These are phyloP conservation scores for Omphaloscelis lunosa DNA, from an alignment of 2,888 invertebrate species.

Conservation along the genomic window DNA sequence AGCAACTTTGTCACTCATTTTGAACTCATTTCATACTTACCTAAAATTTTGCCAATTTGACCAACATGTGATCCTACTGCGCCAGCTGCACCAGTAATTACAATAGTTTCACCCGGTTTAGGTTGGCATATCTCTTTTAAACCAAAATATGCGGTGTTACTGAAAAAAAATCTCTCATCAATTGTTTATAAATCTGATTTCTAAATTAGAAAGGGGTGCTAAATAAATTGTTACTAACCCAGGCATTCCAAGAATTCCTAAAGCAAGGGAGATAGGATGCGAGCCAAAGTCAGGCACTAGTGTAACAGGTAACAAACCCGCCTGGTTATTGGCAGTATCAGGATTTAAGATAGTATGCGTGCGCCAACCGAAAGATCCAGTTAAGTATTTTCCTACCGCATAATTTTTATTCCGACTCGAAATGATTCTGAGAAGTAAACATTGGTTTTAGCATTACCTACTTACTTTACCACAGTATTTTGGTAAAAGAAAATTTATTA, in stretches of 20 bases:
- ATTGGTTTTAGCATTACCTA: neutral
- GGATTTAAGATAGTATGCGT: conserved; percentile 85
- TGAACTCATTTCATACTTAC: conserved; percentile 75
- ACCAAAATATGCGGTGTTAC: conserved; percentile 94
- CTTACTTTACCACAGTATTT: neutral
- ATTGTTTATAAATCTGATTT: neutral
- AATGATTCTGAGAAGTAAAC: conserved; percentile 90
- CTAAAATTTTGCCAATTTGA: conserved; percentile 94
- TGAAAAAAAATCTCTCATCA: conserved; percentile 72
- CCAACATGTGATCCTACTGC: conserved; percentile 95
- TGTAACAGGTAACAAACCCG: conserved; percentile 78
- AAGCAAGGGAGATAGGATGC: conserved; percentile 91
- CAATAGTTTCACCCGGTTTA: conserved; percentile 93
- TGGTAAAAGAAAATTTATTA: neutral
- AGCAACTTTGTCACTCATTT: neutral
- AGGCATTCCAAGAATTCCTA: conserved; percentile 93
- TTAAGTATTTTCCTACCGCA: conserved; percentile 92
- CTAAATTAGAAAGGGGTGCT: neutral
- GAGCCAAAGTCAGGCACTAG: conserved; percentile 91
- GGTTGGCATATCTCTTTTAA: conserved; percentile 93
- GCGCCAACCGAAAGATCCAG: conserved; percentile 93
- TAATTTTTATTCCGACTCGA: conserved; percentile 92
- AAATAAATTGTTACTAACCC: conserved; percentile 89
- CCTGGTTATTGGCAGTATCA: conserved; percentile 60
- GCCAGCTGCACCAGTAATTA: conserved; percentile 94